Base-by-base conservation (phyloP, 2,888 invertebrate species). In the Cosmopolites sordidus region DNA sequence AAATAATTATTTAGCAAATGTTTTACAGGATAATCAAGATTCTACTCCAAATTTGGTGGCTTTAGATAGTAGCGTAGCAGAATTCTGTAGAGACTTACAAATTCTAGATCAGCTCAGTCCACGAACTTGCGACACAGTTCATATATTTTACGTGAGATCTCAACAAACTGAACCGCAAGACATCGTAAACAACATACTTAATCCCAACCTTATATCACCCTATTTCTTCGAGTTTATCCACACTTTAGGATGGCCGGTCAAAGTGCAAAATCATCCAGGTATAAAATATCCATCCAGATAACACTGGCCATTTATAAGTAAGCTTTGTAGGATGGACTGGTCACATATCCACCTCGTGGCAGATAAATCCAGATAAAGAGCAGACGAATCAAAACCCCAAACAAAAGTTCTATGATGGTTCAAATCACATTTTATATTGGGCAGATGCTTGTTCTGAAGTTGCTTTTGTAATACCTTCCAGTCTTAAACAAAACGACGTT, bases 361-460 rank as follows among this genome's bases (percentile, higher is more conserved):
- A 61, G 71, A 73, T 71, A 54, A 66, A 56, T 33, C 62, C 58
- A 12, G 61, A 58, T 18, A 53, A 52, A 30, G 54, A 62, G 48
- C 39, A 59, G 42, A 11, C 51, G 43, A n/a, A 48, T 17, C 14
- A 52, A 39, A 48, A 47, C 62, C 38, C 54, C 17, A 75, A 78
- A 57, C 56, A 65, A 48, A 64, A 61, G 52, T 52, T 47, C 14
- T 95, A 89, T 69, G 92, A 92, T 73, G 95, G 94, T 0, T 82
- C 85, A 48, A 84, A 86, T 51, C 86, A 89, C 72, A 86, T 94
- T 2, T 77, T 97, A 1, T 97, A 96, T 74, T 97, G 96, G 96
- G 90, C 95, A 1, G 96, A 97, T 74, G 89, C 92, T 0, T 87
- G 87, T 43, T 89, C 92, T 2, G 98, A 99, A 78, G 85, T 98